Evolutionary conservation across 2,113 vertebrate genomes (phyloP).

Genomic region (Antechinus flavipes): DNA sequence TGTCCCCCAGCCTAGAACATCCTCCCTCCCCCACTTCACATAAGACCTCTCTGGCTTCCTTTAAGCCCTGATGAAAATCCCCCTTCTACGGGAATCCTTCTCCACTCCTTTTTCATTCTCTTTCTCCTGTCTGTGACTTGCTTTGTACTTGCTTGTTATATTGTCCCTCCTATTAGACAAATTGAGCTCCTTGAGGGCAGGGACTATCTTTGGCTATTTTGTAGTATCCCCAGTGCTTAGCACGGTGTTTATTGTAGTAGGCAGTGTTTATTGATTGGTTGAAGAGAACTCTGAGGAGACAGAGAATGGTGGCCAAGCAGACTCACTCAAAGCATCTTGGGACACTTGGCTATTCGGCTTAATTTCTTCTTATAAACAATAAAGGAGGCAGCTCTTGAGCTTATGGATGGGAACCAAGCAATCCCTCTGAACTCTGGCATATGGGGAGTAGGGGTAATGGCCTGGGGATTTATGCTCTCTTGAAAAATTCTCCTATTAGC

Average conservation of each 20-base stretch:
- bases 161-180: neutral
- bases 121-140: neutral
- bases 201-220: neutral
- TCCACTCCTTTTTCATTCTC: neutral
- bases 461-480: conserved; percentile 72
- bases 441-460: conserved; percentile 44
- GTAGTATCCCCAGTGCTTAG: neutral
- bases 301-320: too few relatives aligned
- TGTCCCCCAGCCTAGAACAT: too few relatives aligned
- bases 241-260: neutral
- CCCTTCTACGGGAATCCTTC: neutral
- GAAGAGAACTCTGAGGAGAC: neutral
- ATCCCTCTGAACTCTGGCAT: conserved; percentile 35
- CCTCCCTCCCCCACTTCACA: neutral
- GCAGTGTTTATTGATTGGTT: neutral
- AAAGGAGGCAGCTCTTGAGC: conserved; percentile 59
- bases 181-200: neutral
- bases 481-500: conserved; percentile 64
- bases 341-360: conserved; percentile 18
- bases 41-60: neutral
- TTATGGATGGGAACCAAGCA: conserved; percentile 37
- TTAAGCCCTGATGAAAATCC: neutral
- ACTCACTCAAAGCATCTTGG: conserved; percentile 22
- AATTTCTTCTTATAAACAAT: conserved; percentile 52
- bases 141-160: neutral